Conservation (phyloP, 2,888 invertebrate species). For the Amblyteles armatorius region DNA sequence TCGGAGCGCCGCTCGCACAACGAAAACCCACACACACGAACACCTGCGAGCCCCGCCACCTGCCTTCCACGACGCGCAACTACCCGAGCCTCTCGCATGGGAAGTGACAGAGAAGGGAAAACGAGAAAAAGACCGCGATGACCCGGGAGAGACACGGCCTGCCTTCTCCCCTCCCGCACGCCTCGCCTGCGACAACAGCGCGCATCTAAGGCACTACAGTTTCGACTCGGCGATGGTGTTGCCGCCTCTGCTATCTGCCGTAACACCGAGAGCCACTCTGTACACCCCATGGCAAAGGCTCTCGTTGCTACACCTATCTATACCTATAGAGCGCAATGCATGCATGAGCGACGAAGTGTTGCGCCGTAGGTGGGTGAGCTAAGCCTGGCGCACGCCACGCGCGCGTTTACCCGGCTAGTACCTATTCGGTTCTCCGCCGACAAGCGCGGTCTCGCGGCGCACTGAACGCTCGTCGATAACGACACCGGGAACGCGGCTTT, state of each 20-base stretch:
- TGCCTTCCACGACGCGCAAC: conserved; percentile 67
- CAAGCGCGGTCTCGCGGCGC: conserved; percentile 46
- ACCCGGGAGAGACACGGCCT: conserved; percentile 6
- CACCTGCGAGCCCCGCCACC: conserved; percentile 72
- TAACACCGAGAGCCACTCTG: conserved; percentile 36
- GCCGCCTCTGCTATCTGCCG: conserved; percentile 36
- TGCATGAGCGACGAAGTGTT: conserved; percentile 11
- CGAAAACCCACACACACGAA: conserved; percentile 64
- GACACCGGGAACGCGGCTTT: background rate
- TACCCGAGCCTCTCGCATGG: conserved; percentile 62
- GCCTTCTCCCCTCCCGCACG: background rate
- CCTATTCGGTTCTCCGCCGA: conserved; percentile 49
- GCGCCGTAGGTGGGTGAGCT: conserved; percentile 55
- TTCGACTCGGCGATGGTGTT: conserved; percentile 42
- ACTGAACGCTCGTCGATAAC: background rate
- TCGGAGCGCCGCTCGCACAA: conserved; percentile 13
- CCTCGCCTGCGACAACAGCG: conserved; percentile 41
- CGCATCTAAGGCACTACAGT: conserved; percentile 56
- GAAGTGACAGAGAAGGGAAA: conserved; percentile 47
- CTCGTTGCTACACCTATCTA: conserved; percentile 58
- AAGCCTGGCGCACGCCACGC: conserved; percentile 60
- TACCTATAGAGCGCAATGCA: conserved; percentile 36
- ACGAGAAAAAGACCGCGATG: background rate
- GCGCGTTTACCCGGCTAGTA: conserved; percentile 66
- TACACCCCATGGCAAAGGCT: conserved; percentile 43